These are phyloP conservation scores for Tridacna crocea DNA, from an alignment of 2,888 invertebrate species.

Conservation along the genomic window DNA sequence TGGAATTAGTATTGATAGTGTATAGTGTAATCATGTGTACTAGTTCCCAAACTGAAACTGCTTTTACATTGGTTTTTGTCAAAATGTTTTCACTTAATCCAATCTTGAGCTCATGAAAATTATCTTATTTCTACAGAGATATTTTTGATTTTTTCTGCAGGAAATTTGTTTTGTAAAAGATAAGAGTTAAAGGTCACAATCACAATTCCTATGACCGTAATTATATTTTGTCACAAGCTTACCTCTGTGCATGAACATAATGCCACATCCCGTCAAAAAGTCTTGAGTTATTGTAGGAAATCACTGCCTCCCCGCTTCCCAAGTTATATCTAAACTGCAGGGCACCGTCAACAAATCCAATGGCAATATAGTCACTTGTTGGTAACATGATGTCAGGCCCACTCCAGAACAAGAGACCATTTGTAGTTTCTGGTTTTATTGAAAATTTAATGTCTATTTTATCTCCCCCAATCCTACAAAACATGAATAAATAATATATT, in stretches of 20 bases:
- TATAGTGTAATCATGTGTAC: too few species aligned
- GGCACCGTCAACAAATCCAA: slow-evolving; percentile 92
- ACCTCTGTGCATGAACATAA: slow-evolving; percentile 91
- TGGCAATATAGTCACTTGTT: slow-evolving; percentile 91
- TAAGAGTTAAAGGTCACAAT: too few species aligned
- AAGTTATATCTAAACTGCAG: slow-evolving; percentile 92
- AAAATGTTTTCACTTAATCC: too few species aligned
- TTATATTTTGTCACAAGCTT: slow-evolving; percentile 45
- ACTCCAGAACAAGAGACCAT: slow-evolving; percentile 94
- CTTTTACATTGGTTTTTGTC: too few species aligned
- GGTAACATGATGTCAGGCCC: slow-evolving; percentile 87
- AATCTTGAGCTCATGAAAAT: too few species aligned
- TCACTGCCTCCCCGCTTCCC: slow-evolving; percentile 93
- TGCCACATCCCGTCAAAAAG: slow-evolving; percentile 96
- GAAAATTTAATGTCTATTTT: slow-evolving; percentile 94
- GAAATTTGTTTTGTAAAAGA: too few species aligned
- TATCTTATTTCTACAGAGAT: too few species aligned
- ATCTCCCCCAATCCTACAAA: slow-evolving; percentile 90
- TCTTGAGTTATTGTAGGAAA: slow-evolving; percentile 92
- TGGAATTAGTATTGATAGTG: too few species aligned
- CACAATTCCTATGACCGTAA: too few species aligned
- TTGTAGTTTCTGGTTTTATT: slow-evolving; percentile 89
- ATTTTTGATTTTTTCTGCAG: too few species aligned
- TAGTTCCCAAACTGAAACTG: too few species aligned
- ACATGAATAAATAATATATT: background rate